Evolutionary conservation across 1,140 invertebrate genomes (phyloP).

Genomic region (Rhizoglyphus robini): DNA sequence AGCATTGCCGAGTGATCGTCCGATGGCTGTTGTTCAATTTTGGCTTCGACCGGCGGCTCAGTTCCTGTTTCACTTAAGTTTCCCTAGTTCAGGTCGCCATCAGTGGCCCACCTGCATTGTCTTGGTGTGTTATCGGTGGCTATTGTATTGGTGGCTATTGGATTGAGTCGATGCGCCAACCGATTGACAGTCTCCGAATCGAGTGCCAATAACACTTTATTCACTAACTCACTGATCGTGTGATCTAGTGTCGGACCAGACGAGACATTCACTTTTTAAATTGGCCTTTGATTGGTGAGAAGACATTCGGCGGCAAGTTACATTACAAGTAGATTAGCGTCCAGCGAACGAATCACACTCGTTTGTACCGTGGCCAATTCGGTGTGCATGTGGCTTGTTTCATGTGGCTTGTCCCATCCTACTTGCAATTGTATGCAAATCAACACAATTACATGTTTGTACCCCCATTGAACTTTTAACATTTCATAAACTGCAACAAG

Average conservation of each 20-base stretch:
- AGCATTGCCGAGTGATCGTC: neutral
- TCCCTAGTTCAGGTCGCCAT: neutral
- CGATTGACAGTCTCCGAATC: too few species aligned
- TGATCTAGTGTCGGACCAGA: too few species aligned
- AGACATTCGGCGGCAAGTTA: neutral
- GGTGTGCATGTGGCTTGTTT: neutral
- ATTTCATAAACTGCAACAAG: slow-evolving; percentile 1
- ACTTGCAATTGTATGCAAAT: neutral
- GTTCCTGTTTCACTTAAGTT: slow-evolving; percentile 4
- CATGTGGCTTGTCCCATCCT: neutral
- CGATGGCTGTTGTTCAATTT: neutral
- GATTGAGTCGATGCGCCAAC: neutral
- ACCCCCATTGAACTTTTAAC: neutral
- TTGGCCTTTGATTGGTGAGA: neutral
- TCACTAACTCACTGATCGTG: too few species aligned
- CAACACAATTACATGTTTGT: neutral
- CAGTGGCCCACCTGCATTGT: slow-evolving; percentile 6
- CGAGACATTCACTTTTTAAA: neutral
- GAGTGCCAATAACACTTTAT: too few species aligned
- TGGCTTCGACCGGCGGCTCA: neutral
- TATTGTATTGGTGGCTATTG: neutral
- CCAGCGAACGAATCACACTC: neutral
- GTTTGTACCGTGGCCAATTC: neutral
- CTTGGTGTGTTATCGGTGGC: slow-evolving; percentile 1
- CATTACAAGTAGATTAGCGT: slow-evolving; percentile 2